phyloP scores from a whole-genome alignment of 2,797 vertebrate species.

The Anabas testudineus region DNA sequence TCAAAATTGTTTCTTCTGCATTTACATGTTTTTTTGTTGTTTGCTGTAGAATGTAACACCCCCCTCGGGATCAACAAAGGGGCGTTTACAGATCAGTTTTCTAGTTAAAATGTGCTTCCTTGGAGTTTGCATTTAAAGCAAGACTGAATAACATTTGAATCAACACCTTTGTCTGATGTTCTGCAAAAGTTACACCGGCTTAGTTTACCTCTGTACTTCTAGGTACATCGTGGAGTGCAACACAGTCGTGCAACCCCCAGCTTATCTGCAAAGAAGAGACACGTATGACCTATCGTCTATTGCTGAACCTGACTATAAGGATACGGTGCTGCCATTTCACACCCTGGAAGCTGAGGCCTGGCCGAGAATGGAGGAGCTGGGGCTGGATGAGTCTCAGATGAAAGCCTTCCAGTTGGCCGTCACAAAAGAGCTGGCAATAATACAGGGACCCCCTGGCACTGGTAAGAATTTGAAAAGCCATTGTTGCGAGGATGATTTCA shows the following conservation, averaged over 20 bases:
- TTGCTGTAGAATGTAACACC: too few species aligned
- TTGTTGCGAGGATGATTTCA: constrained; percentile 15
- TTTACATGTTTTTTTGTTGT: too few species aligned
- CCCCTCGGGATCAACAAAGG: too few species aligned
- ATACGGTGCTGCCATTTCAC: constrained; percentile 61
- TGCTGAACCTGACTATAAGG: constrained; percentile 47
- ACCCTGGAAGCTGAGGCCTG: constrained; percentile 83
- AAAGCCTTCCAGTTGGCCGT: constrained; percentile 90
- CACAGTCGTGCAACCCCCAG: constrained; percentile 82
- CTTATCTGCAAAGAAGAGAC: constrained; percentile 81
- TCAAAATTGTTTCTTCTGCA: neutral
- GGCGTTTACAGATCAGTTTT: too few species aligned
- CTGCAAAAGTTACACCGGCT: neutral
- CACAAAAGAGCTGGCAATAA: constrained; percentile 93
- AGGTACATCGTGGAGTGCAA: constrained; percentile 93
- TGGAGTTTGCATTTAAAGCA: too few species aligned
- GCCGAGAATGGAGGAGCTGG: constrained; percentile 87
- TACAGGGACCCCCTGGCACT: constrained; percentile 96
- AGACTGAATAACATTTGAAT: too few species aligned
- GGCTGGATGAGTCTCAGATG: constrained; percentile 93
- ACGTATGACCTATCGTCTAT: constrained; percentile 83
- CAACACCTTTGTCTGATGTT: neutral
- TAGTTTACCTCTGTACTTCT: constrained; percentile 2
- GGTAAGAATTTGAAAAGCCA: constrained; percentile 52
- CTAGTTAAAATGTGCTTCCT: too few species aligned